Conservation (phyloP, 37 sponge, comb jelly and placozoan genomes). For the Cladorhizidae sp. region DNA sequence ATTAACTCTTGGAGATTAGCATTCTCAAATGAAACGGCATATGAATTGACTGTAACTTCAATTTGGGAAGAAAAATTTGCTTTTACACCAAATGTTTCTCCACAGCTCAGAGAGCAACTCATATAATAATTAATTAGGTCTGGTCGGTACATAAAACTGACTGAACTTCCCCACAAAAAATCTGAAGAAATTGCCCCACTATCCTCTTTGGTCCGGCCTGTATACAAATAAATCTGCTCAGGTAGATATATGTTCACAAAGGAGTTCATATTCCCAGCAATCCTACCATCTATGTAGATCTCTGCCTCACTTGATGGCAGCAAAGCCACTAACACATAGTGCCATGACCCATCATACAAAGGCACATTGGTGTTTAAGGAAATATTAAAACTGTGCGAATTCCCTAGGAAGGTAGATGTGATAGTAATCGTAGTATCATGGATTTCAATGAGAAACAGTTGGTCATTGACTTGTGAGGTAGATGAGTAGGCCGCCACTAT, state of each 20-base stretch:
- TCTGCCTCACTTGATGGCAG: not conserved
- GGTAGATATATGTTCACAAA: not conserved
- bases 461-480: not conserved
- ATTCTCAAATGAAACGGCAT: not conserved
- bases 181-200: not conserved
- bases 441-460: constrained; percentile 11
- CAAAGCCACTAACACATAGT: constrained; percentile 19
- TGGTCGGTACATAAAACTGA: constrained; percentile 1
- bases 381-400: not conserved
- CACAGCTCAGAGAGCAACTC: constrained; percentile 45
- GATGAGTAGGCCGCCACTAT: constrained; percentile 14
- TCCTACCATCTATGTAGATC: constrained; percentile 21
- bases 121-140: constrained; percentile 10
- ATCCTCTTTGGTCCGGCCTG: not conserved
- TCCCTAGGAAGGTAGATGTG: not conserved
- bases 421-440: not conserved
- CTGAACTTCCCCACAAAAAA: constrained; percentile 11
- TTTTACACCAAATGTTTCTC: constrained; percentile 12
- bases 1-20: constrained; percentile 1
- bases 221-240: constrained; percentile 1
- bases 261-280: not conserved
- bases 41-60: not conserved
- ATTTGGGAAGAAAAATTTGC: not conserved
- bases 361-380: not conserved
- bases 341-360: constrained; percentile 35